A percentile compares a stretch with the other conserved stretches of the same genome.
phyloP scores from a whole-genome alignment of 2,113 vertebrate genomes.

The Baryphthengus martii region DNA sequence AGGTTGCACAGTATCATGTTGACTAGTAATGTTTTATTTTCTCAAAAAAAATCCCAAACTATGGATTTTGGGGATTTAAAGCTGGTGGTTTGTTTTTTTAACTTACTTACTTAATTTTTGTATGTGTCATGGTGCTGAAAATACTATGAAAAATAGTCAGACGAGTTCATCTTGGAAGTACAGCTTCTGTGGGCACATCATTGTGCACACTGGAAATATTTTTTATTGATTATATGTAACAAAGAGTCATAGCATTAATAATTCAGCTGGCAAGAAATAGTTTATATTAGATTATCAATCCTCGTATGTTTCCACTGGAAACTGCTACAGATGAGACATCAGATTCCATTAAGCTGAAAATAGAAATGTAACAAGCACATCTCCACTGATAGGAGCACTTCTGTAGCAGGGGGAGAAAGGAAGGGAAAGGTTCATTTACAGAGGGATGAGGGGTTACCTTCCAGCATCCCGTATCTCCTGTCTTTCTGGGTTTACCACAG shows the following conservation, averaged over 20 bases:
- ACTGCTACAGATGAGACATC: not conserved
- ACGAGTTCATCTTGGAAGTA: not conserved
- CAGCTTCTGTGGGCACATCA: not conserved
- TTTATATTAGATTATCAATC: not conserved
- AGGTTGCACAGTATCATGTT: not conserved
- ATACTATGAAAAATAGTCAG: not conserved
- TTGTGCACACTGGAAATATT: not conserved
- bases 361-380: not conserved
- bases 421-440: not conserved
- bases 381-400: not conserved
- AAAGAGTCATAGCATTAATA: constrained; percentile 13
- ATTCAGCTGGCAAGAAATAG: not conserved
- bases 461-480: not conserved
- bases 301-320: not conserved
- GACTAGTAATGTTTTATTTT: not conserved
- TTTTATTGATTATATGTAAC: constrained; percentile 20
- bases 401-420: not conserved
- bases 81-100: not conserved
- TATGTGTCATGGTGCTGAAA: not conserved
- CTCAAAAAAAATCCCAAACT: not conserved
- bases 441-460: not conserved
- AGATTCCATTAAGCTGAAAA: constrained; percentile 31
- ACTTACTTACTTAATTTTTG: not conserved
- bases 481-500: not conserved
- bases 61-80: not conserved